These are phyloP conservation scores for Ochropleura leucogaster DNA, from an alignment of 2,888 invertebrate genomes.

Conservation along the genomic window DNA sequence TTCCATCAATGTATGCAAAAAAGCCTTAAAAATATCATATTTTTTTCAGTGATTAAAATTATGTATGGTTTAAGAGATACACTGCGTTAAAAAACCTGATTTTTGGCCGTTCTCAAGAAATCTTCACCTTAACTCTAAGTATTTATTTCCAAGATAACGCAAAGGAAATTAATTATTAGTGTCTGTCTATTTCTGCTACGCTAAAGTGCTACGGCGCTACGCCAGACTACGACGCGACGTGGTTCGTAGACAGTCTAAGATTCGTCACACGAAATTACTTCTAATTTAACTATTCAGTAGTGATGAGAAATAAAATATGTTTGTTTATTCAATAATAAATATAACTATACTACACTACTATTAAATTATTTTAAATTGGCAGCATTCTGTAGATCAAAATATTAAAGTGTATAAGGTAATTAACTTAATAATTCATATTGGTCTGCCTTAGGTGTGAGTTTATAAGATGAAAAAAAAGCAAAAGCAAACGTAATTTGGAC, in stretches of 20 bases:
- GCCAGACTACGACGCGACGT: not conserved
- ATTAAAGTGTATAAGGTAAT: not conserved
- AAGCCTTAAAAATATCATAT: no score
- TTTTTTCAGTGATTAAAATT: no score
- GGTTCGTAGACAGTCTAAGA: slow-evolving; percentile 25
- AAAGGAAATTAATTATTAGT: slow-evolving; percentile 10
- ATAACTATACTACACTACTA: no score
- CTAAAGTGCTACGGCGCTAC: slow-evolving; percentile 13
- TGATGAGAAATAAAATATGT: not conserved
- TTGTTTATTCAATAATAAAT: not conserved
- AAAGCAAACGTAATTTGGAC: slow-evolving; percentile 1
- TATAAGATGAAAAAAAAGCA: no score
- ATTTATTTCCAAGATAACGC: not conserved
- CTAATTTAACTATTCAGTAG: not conserved
- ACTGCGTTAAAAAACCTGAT: no score
- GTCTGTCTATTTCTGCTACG: slow-evolving; percentile 10
- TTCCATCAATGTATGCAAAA: no score
- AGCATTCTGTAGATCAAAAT: not conserved
- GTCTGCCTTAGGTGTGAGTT: not conserved
- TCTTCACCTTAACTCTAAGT: no score
- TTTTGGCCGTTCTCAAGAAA: no score
- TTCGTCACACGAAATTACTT: slow-evolving; percentile 14
- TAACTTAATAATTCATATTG: no score
- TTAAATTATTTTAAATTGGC: not conserved
- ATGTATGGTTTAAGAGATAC: no score